Base-by-base conservation (phyloP, 2,113 vertebrate genomes). In the Xiphorhynchus elegans region DNA sequence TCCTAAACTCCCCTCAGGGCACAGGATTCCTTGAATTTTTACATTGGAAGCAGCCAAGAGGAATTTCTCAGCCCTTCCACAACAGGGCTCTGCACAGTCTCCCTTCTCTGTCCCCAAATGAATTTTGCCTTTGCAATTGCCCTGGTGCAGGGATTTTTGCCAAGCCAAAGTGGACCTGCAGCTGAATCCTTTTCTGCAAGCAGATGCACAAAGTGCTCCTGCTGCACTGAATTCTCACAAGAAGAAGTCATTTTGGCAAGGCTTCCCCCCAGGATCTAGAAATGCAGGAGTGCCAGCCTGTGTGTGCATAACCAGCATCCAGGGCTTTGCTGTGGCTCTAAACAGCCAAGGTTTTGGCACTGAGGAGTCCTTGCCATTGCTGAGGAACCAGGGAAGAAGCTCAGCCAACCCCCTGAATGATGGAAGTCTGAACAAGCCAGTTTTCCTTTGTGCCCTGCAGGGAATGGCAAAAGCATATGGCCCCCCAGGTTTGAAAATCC, bases 1-100 rank as follows among this genome's bases (percentile, higher is more conserved):
- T 96, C 94, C 75, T 94, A 47, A 95, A 83, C 13, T 70, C 53
- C 93, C 95, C 87, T 91, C 78, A 67, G 89, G 90, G 95, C 91
- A 96, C 87, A 85, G 84, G 74, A 96, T 96, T 96, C 94, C 81
- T 95, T 24, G 25, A 93, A 97, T 97, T 96, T 95, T 96, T 97
- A 89, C 86, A 90, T 72, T 62, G 82, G 84, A 82, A 58, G 58
- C 93, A 89, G 69, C 73, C 80, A 84, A 69, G 73, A 89, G 92
- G 92, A 95, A 96, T 96, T 92, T 89, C 80, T 73, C 76, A 64
- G 76, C 68, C 64, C 49, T 92, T 73, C 87, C 64, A 13, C 31
- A 39, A 24, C 25, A 23, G 63, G 39, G 50, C 8, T 29, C 87
- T 91, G 72, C 68, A 76, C 47, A 29, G 52, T 29, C 64, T 90